Evolutionary conservation across 2,113 vertebrate species (phyloP).

Genomic region (Thamnophis sirtalis): DNA sequence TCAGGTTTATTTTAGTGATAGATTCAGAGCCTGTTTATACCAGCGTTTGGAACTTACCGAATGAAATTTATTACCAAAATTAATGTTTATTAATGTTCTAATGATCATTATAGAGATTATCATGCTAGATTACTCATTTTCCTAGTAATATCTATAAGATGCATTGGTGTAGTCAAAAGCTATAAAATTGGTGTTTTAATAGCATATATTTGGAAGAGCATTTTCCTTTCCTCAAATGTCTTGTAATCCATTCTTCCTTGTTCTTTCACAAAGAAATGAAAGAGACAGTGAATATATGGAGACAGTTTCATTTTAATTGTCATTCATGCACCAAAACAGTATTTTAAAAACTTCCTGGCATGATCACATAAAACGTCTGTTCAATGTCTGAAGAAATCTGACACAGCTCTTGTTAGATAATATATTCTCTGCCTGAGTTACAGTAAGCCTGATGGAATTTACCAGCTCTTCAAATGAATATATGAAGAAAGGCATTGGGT

Average conservation of each 20-base stretch:
- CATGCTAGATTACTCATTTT: background rate
- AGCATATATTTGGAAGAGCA: background rate
- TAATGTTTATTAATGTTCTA: background rate
- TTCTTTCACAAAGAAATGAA: background rate
- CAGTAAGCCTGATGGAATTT: background rate
- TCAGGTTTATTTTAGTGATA: background rate
- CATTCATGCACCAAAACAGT: conserved; percentile 38
- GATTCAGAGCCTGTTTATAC: background rate
- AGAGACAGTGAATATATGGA: background rate
- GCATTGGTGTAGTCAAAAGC: background rate
- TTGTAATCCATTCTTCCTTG: background rate
- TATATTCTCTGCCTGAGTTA: background rate
- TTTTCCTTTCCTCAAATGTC: background rate
- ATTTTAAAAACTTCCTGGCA: background rate
- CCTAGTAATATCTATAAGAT: background rate
- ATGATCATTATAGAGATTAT: background rate
- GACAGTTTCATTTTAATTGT: conserved; percentile 57
- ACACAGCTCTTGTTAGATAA: background rate
- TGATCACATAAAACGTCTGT: background rate
- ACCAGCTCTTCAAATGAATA: background rate
- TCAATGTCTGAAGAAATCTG: background rate
- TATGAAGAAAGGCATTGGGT: background rate
- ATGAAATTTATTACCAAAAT: background rate
- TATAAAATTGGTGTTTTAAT: background rate
- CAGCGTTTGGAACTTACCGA: background rate